These are phyloP conservation scores for Choreutis nemorana DNA, from an alignment of 2,888 invertebrate species.

Conservation along the genomic window DNA sequence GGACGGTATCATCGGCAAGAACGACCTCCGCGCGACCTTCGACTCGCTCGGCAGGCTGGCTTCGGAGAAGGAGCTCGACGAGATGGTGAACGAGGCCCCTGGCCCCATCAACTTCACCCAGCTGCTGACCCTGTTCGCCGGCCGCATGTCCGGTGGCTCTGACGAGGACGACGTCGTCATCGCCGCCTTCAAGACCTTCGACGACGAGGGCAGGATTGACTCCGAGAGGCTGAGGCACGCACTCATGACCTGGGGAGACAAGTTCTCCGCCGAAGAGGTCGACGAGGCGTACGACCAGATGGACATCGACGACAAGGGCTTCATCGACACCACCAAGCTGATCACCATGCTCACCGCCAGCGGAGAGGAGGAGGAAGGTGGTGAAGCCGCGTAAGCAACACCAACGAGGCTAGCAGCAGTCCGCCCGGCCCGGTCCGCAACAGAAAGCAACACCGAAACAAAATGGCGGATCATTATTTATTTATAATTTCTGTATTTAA, in stretches of 20 bases:
- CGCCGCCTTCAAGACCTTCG: conserved; percentile 92
- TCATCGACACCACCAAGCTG: conserved; percentile 87
- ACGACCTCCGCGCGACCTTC: conserved; percentile 90
- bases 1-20: conserved; percentile 89
- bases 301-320: conserved; percentile 90
- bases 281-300: conserved; percentile 94
- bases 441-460: conserved; percentile 26
- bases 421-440: conserved; percentile 28
- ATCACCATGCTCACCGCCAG: conserved; percentile 89
- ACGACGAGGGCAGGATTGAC: conserved; percentile 87
- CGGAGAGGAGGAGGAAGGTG: conserved; percentile 81
- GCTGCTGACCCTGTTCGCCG: conserved; percentile 89
- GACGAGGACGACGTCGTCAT: conserved; percentile 94
- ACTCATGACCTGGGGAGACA: conserved; percentile 93
- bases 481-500: conserved; percentile 52
- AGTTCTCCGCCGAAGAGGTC: conserved; percentile 87
- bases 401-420: conserved; percentile 14
- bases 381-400: conserved; percentile 51
- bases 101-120: conserved; percentile 97
- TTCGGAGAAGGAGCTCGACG: conserved; percentile 89
- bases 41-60: conserved; percentile 91
- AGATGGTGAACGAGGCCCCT: conserved; percentile 86
- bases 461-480: conserved; percentile 45
- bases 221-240: conserved; percentile 90
- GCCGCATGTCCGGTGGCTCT: conserved; percentile 89